phyloP scores from a whole-genome alignment of 2,888 invertebrate species.

The Nezara viridula region DNA sequence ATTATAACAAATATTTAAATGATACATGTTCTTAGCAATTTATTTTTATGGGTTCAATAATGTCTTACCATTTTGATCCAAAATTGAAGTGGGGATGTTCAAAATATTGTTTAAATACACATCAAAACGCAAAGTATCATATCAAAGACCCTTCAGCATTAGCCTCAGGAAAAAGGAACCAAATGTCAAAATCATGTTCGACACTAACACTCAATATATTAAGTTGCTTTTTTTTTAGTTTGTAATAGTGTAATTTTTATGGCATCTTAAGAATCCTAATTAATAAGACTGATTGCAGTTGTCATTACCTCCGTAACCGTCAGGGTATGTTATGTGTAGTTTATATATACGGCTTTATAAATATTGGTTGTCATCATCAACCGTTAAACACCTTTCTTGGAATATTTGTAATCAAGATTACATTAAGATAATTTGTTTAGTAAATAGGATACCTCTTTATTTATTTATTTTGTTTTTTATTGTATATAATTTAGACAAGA shows the following conservation, averaged over 20 bases:
- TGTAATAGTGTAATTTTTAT: neutral
- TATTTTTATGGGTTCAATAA: too few relatives aligned
- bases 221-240: neutral
- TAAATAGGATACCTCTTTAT: neutral
- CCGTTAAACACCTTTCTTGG: neutral
- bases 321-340: neutral
- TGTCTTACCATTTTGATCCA: too few relatives aligned
- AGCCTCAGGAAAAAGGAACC: too few relatives aligned
- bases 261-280: neutral
- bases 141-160: too few relatives aligned
- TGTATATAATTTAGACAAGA: neutral
- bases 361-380: neutral
- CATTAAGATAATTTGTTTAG: neutral
- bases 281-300: neutral
- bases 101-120: too few relatives aligned
- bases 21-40: too few relatives aligned
- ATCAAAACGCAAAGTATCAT: too few relatives aligned
- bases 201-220: neutral
- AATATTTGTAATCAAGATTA: neutral
- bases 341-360: neutral
- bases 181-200: too few relatives aligned
- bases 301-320: conserved; percentile 16
- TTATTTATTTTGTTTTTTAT: neutral
- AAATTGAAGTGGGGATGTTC: too few relatives aligned
- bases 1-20: too few relatives aligned